Evolutionary conservation across 2,888 invertebrate species (phyloP).

Genomic region (Caradrina clavipalpis): DNA sequence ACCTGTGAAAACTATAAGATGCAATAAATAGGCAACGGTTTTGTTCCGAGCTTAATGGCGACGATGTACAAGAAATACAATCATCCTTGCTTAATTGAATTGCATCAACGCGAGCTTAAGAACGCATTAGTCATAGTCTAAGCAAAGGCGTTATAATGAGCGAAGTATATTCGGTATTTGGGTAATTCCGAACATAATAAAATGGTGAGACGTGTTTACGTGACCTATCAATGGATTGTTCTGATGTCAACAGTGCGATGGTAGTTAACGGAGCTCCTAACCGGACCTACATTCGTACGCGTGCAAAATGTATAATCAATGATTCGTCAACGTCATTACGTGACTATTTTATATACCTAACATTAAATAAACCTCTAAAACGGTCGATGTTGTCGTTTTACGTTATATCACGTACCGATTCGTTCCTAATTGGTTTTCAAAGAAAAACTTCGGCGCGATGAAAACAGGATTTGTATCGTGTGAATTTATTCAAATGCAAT

Average conservation of each 20-base stretch:
- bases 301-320: slow-evolving; percentile 69
- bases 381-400: slow-evolving; percentile 59
- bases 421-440: slow-evolving; percentile 68
- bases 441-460: slow-evolving; percentile 41
- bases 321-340: slow-evolving; percentile 69
- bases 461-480: slow-evolving; percentile 38
- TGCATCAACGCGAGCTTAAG: slow-evolving; percentile 66
- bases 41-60: slow-evolving; percentile 58
- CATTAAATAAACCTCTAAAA: slow-evolving; percentile 65
- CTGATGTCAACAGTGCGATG: slow-evolving; percentile 55
- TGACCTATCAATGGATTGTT: slow-evolving; percentile 55
- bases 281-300: slow-evolving; percentile 73
- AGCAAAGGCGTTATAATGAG: slow-evolving; percentile 57
- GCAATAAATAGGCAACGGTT: slow-evolving; percentile 50
- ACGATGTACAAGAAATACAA: slow-evolving; percentile 69
- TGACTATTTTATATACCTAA: slow-evolving; percentile 73
- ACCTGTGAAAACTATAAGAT: slow-evolving; percentile 32
- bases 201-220: slow-evolving; percentile 50
- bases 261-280: slow-evolving; percentile 73
- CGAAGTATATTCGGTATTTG: slow-evolving; percentile 62
- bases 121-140: slow-evolving; percentile 69
- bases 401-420: slow-evolving; percentile 74
- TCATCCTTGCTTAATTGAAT: slow-evolving; percentile 74
- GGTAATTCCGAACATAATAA: slow-evolving; percentile 68
- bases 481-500: slow-evolving; percentile 26